Base-by-base conservation (phyloP, 2,797 vertebrate genomes). In the Galagoides demidoff region DNA sequence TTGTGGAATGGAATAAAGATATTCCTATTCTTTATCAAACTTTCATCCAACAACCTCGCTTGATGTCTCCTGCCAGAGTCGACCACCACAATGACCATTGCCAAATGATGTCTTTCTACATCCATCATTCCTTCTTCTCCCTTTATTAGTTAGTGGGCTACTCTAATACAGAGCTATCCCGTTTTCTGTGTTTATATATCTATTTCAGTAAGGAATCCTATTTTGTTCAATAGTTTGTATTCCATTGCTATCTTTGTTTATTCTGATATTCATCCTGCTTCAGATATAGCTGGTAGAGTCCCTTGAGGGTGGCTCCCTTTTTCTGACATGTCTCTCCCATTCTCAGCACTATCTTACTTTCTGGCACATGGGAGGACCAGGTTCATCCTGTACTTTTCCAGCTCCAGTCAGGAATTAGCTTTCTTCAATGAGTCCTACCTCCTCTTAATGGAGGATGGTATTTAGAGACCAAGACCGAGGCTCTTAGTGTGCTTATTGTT, bases 401-500 rank as follows among this genome's bases (percentile, higher is more conserved):
- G 43, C 59, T 63, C 14, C 23, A 70, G 19, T 37, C 73, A 74
- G 39, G 31, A 59, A 78, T 66, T 52, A 31, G 64, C 16, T 43
- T 76, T 94, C 20, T 63, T 19, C 19, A 74, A 39, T 77, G 52
- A 73, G 2, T 20, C 14, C 43, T 64, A 7, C 34, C 39, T 78
- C 52, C 52, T 79, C 82, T 78, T 43, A 9, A 49, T n/a, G 85
- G 61, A 61, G 27, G 52, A 25, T 37, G 68, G 63, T 52, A 25
- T 93, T 94, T 92, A 87, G 95, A 86, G 73, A 86, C 45, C 81
- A 93, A n/a, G 70, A 86, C 74, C 70, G n/a, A 31, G 57, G 22
- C 14, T 19, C 19, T 91, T 73, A n/a, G 31, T 52, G 63, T 85
- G 34, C 39, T 93, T 27, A 31, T 55, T 31, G 13, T 71, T 77